These are phyloP conservation scores for Minunthozetes semirufus DNA, from an alignment of 2,888 invertebrate genomes.

Conservation along the genomic window DNA sequence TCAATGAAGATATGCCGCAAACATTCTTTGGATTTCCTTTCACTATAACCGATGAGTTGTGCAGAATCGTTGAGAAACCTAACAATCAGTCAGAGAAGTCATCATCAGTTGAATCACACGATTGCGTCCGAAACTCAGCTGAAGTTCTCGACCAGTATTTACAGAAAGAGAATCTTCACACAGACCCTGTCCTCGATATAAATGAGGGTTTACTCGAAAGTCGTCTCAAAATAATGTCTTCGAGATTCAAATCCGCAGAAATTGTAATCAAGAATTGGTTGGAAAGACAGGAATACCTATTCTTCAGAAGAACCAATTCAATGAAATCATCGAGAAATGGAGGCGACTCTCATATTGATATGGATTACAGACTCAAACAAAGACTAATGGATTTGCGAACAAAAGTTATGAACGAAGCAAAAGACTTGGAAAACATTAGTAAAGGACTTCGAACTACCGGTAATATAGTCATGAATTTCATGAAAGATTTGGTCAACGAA, in stretches of 20 bases:
- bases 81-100: background rate
- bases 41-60: conserved; percentile 37
- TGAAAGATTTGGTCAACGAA: background rate
- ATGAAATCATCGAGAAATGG: background rate
- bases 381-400: background rate
- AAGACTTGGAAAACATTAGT: background rate
- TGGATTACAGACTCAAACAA: background rate
- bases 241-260: background rate
- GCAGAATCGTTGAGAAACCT: background rate
- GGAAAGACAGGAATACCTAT: conserved; percentile 13
- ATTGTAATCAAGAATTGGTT: background rate
- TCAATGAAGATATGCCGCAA: conserved; percentile 18
- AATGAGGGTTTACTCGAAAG: no score
- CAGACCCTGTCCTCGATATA: no score
- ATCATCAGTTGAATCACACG: no score
- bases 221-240: background rate
- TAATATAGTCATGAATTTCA: background rate
- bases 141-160: no score
- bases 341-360: background rate
- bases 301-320: background rate
- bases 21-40: conserved; percentile 39
- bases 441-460: background rate
- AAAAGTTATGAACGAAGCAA: background rate
- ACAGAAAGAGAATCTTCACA: no score
- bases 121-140: no score